Conservation (phyloP, 2,888 invertebrate genomes). For the Cacoxenus indagator region DNA sequence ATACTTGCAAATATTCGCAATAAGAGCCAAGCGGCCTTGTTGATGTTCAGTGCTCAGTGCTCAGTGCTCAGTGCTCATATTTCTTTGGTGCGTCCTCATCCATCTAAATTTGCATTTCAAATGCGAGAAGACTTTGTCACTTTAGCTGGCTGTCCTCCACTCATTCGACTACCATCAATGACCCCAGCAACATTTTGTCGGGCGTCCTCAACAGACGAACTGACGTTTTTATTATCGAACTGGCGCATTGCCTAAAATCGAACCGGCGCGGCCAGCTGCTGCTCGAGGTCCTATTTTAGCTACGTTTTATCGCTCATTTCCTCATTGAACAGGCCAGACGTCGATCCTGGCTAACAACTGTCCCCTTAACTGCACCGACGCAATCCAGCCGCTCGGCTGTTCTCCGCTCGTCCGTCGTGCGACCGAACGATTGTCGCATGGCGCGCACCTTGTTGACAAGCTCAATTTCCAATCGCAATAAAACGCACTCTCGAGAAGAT, state of each 20-base stretch:
- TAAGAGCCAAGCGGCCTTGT: slow-evolving; percentile 55
- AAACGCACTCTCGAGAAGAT: slow-evolving; percentile 62
- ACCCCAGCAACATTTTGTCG: too few relatives aligned
- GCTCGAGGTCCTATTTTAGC: slow-evolving; percentile 1
- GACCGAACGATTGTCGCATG: slow-evolving; percentile 39
- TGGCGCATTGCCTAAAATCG: slow-evolving; percentile 52
- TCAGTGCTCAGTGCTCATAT: not conserved
- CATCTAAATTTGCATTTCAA: slow-evolving; percentile 54
- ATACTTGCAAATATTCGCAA: slow-evolving; percentile 58
- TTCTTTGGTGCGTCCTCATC: not conserved
- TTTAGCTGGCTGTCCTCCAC: not conserved
- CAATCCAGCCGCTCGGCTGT: not conserved
- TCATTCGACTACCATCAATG: too few relatives aligned
- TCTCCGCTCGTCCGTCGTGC: slow-evolving; percentile 1
- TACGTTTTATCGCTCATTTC: slow-evolving; percentile 3
- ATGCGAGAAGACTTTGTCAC: slow-evolving; percentile 49
- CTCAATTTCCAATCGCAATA: slow-evolving; percentile 64
- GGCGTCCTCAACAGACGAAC: slow-evolving; percentile 52
- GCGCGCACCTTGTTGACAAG: slow-evolving; percentile 56
- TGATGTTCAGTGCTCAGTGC: slow-evolving; percentile 14
- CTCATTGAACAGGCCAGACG: slow-evolving; percentile 25
- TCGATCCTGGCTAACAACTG: slow-evolving; percentile 20
- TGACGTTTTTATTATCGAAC: slow-evolving; percentile 67
- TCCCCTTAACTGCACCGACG: not conserved
- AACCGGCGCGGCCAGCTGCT: slow-evolving; percentile 46